Base-by-base conservation (phyloP, 2,113 vertebrate species). In the Bufo bufo region DNA sequence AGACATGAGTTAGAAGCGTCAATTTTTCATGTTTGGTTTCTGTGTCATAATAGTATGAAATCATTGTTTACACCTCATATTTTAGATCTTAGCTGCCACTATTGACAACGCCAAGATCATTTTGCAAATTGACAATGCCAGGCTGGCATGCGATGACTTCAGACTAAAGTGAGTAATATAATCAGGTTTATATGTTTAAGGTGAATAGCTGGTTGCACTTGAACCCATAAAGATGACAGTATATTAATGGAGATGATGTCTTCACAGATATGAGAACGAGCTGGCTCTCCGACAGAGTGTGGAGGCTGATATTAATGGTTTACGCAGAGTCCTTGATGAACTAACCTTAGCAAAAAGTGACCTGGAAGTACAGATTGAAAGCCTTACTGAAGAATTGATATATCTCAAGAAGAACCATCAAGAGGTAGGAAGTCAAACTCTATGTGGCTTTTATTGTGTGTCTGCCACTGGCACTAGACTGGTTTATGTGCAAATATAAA, bases 121-220 rank as follows among this genome's bases (percentile, higher is more conserved):
- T 85, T 87, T 97, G 87, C 95, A 75, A 50, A 20, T 75, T 49
- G 72, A 75, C 72, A 75, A 75, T 0, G 95, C 96, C 90, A 94
- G 95, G 52, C 86, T 97, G 91, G 96, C 97, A 6, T 94, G 94
- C 4, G 96, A 97, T 52, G 97, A 98, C 93, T 98, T 98, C 94
- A 94, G 91, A 91, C n/a, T 96, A 90, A 98, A 97, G 97, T 97
- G 88, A 95, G 96, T 92, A 50, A 49, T 54, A 79, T 52, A 50
- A 17, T 20, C 47, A 50, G 10, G 8, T 3, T 9, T 72, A 45
- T 58, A 43, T 23, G 4, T 56, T 10, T 61, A 1, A 58, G 0
- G 0, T 85, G 49, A 9, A 65, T n/a, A 58, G 0, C 4, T 54
- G 19, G 4, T 16, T 23, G 56, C 78, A 16, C 3, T 16, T 1